phyloP scores from a whole-genome alignment of 1,140 invertebrate species.

The Aporrectodea caliginosa region DNA sequence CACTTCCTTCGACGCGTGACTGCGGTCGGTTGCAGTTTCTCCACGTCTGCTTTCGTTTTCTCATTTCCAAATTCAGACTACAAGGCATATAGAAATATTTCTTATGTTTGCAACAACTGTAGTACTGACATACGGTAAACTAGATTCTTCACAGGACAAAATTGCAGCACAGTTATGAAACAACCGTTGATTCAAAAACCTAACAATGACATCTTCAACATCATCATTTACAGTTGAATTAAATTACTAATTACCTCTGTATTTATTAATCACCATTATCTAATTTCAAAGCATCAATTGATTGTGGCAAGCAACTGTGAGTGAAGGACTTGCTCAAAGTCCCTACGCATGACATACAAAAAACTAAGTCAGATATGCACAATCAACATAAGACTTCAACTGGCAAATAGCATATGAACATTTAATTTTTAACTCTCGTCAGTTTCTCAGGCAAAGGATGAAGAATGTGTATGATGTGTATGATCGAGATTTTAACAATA shows the following conservation, averaged over 20 bases:
- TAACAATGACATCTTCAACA: no score
- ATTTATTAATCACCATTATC: no score
- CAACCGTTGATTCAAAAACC: no score
- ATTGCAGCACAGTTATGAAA: no score
- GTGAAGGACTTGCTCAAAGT: neutral
- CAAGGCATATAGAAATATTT: neutral
- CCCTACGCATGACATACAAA: neutral
- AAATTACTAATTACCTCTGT: no score
- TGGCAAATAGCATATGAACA: neutral
- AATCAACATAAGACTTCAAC: neutral
- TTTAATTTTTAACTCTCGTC: no score
- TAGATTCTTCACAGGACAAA: no score
- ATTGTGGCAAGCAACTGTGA: no score
- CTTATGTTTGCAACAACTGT: neutral
- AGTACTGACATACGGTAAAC: neutral
- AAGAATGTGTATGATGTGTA: no score
- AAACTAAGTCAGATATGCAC: neutral
- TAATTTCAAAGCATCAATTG: no score
- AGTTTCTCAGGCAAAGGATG: no score
- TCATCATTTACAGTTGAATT: no score
- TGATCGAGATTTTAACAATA: neutral
- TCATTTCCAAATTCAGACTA: conserved; percentile 73
- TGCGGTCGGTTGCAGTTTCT: conserved; percentile 84
- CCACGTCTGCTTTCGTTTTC: conserved; percentile 68
- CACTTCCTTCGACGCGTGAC: conserved; percentile 92